phyloP scores from a whole-genome alignment of 2,797 vertebrate species.

The Carapus acus region DNA sequence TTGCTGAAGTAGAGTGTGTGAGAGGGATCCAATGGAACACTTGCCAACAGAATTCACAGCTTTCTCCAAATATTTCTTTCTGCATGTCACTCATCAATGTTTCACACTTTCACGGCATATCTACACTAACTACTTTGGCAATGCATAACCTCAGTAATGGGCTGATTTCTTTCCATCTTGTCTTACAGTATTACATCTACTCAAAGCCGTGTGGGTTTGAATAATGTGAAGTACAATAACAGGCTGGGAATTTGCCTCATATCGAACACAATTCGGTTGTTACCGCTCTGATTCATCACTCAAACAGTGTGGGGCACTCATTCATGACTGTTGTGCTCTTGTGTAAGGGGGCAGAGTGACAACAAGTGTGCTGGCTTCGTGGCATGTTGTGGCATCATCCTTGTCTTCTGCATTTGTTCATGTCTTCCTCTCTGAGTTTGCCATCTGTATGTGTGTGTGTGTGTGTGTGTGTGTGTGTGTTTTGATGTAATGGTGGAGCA shows the following conservation, averaged over 20 bases:
- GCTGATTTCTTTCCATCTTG: slow-evolving; percentile 24
- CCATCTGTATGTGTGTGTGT: slow-evolving; percentile 15
- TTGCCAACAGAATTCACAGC: slow-evolving; percentile 27
- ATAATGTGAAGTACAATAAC: slow-evolving; percentile 33
- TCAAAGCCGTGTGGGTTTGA: too few species aligned
- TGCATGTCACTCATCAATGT: slow-evolving; percentile 67
- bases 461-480: too few species aligned
- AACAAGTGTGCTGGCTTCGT: slow-evolving; percentile 37
- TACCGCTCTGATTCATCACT: slow-evolving; percentile 47
- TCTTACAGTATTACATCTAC: too few species aligned
- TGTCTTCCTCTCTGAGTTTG: slow-evolving; percentile 14
- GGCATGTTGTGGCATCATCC: slow-evolving; percentile 36
- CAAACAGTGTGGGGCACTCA: slow-evolving; percentile 14
- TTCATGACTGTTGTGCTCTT: slow-evolving; percentile 23
- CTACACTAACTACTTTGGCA: slow-evolving; percentile 56
- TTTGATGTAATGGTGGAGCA: slow-evolving; percentile 15
- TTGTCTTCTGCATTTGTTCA: slow-evolving; percentile 50
- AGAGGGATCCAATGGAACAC: slow-evolving; percentile 22
- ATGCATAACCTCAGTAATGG: slow-evolving; percentile 20
- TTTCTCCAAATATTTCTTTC: slow-evolving; percentile 44
- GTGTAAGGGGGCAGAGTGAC: slow-evolving; percentile 25
- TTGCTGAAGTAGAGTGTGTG: slow-evolving; percentile 1
- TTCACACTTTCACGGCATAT: slow-evolving; percentile 48
- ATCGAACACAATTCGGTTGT: slow-evolving; percentile 25
- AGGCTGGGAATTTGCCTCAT: slow-evolving; percentile 11